Evolutionary conservation across 1,140 invertebrate genomes (phyloP).

Genomic region (Pogonognathellus flavescens): DNA sequence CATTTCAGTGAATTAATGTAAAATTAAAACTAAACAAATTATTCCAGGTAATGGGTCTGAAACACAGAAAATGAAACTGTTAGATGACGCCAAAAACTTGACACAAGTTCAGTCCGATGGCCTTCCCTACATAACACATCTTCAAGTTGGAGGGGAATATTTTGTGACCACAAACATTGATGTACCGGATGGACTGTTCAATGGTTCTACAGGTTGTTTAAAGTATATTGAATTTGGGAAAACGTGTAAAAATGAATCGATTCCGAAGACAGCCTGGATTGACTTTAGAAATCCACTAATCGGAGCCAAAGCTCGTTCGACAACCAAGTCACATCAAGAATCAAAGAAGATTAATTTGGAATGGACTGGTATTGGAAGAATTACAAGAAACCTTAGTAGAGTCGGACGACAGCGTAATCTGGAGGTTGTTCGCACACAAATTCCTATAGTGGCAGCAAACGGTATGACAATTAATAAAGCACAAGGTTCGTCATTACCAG

Average conservation of each 20-base stretch:
- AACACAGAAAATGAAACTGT: neutral
- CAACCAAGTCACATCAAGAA: neutral
- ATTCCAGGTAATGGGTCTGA: neutral
- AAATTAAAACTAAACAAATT: no score
- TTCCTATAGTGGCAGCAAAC: no score
- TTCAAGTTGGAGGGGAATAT: slow-evolving; percentile 68
- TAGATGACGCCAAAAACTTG: slow-evolving; percentile 41
- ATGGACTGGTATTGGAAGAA: neutral
- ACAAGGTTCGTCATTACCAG: neutral
- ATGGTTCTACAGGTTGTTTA: no score
- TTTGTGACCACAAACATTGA: no score
- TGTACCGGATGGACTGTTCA: no score
- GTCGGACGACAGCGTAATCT: neutral
- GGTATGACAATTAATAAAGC: no score
- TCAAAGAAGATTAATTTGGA: neutral
- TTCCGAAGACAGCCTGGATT: neutral
- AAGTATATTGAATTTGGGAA: no score
- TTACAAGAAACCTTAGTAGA: neutral
- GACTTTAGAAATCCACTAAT: slow-evolving; percentile 7
- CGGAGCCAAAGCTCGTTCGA: neutral
- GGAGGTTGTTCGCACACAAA: no score
- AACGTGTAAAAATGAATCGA: neutral
- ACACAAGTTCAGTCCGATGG: no score
- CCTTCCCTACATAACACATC: slow-evolving; percentile 67
- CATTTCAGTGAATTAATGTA: neutral